These are phyloP conservation scores for Lithodes maja DNA, from an alignment of 2,888 invertebrate genomes.

Conservation along the genomic window DNA sequence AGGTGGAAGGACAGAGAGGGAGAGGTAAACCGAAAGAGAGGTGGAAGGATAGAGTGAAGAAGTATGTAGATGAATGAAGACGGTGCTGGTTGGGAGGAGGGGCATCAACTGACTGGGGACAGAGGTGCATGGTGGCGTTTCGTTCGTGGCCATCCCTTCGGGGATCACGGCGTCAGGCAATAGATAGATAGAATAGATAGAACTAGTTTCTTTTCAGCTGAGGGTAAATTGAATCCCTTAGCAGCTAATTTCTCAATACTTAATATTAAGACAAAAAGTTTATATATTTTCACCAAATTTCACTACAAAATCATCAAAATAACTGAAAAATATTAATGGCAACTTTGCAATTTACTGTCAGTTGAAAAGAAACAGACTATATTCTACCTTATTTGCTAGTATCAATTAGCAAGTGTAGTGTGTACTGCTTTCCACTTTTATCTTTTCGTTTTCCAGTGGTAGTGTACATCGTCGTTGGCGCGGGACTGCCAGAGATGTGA, in stretches of 20 bases:
- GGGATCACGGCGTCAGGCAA: neutral
- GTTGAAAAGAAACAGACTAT: neutral
- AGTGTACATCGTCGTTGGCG: constrained; percentile 85
- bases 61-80: neutral
- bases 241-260: no score
- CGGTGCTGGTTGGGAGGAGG: neutral
- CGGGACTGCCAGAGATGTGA: constrained; percentile 78
- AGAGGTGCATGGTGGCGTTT: neutral
- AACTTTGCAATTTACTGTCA: no score
- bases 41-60: neutral
- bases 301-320: no score
- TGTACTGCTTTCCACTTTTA: neutral
- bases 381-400: neutral
- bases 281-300: no score
- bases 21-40: neutral
- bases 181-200: no score
- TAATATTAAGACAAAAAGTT: no score
- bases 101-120: neutral
- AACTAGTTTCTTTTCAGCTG: no score
- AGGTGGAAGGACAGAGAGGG: neutral
- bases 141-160: neutral
- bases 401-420: neutral
- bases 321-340: no score
- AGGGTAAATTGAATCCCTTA: no score
- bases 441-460: constrained; percentile 79